Evolutionary conservation across 2,888 invertebrate genomes (phyloP), one percentile per base, ranked within the genome.

Genomic region (Caenorhabditis sinica): DNA sequence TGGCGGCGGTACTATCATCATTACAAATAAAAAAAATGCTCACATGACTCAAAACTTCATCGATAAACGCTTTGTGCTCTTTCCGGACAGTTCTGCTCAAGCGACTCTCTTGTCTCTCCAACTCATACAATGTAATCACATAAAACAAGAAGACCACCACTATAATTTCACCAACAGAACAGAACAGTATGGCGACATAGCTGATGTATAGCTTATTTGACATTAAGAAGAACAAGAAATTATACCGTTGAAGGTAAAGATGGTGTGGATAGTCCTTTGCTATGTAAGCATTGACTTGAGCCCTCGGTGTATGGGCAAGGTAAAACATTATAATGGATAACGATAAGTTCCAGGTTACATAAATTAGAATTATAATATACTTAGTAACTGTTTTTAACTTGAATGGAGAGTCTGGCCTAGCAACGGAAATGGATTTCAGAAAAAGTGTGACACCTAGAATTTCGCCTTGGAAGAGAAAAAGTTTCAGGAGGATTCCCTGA

Each of bases 31-130:
- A n/a, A n/a, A n/a, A n/a, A n/a, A n/a, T n/a, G n/a, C n/a, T n/a
- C n/a, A 69, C 69, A 56, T 69, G 69, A 8, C 36, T n/a, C 11
- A 36, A 36, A 15, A 69, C 25, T 30, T 56, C 69, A 56, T 56
- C 56, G 40, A 69, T 40, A 11, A 40, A 28, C 25, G 45, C 56
- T 23, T 56, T 69, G 25, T 69, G 53, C 30, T 33, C 13, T 20
- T 33, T 40, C 11, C 40, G 40, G 13, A 40, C 40, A 40, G 11
- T 40, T 40, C 13, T 40, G 8, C 51, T 53, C 53, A 51, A 53
- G 20, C 51, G 33, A 51, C 51, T 9, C 33, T 51, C 23, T 20
- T 33, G 49, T 30, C 51, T 6, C 20, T 68, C 51, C 68, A 68
- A 20, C 53, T 68, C 68, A 20, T 53, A 40, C 6, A 40, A 13